Base-by-base conservation (phyloP, 2,888 invertebrate genomes). In the Imbricaverruca yamaguchii region DNA sequence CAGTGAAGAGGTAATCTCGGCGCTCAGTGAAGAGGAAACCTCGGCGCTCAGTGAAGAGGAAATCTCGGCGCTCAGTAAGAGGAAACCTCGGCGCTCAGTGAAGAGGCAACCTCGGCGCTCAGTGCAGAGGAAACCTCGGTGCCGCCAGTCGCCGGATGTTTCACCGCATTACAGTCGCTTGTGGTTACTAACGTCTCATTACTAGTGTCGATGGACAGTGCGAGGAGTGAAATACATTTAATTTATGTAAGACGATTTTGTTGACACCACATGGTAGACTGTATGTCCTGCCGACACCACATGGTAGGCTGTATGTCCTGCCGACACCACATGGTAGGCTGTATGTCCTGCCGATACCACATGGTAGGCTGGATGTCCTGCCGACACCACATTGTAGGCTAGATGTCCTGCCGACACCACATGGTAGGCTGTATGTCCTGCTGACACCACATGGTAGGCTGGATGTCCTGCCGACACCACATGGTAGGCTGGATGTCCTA, bases 111-210 rank as follows among this genome's bases (percentile, higher is more conserved):
- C 59, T 1, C 59, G 59, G 59, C 7, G 59, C 1, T 59, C 12
- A 11, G 59, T 59, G 12, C 0, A 11, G 7, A 59, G 39, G 39
- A 2, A 59, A 15, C 59, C 59, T 13, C 59, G 12, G 59, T 7
- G 59, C 59, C 12, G 59, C 4, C 59, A 59, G 11, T 15, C 59
- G 12, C 12, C 7, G 12, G 3, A 59, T 39, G 65, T 23, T 23
- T 23, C 65, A 65, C 23, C 65, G 18, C 7, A 12, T 8, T 23
- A 23, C 23, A 39, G 69, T 39, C 69, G 69, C 69, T 39, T 69
- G 69, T 69, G 69, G 39, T 69, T 69, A 69, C 69, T 69, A 69
- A 69, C 69, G 12, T 69, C 69, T 39, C 69, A 69, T 69, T 39
- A 39, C 15, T 69, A 25, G 69, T 69, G 69, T 69, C 25, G 39